Percentiles rank a stretch among this genome's conserved stretches.
Evolutionary conservation across 2,888 invertebrate genomes (phyloP).

Genomic region (Drosophila meridiana): DNA sequence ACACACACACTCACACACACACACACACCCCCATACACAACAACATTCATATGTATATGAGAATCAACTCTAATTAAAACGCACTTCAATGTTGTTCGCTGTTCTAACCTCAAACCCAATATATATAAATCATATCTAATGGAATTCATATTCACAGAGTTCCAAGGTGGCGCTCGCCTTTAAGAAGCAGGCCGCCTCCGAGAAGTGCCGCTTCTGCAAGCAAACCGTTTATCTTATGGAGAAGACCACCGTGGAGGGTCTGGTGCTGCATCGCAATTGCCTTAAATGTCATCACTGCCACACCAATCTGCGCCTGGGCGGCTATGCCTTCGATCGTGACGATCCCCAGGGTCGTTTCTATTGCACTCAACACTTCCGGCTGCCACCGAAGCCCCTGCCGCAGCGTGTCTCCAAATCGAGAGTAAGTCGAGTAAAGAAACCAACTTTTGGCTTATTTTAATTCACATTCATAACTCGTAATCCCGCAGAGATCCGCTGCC

Average conservation of each 20-base stretch:
- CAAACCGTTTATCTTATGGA: slow-evolving; percentile 97
- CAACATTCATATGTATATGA: slow-evolving; percentile 39
- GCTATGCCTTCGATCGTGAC: slow-evolving; percentile 90
- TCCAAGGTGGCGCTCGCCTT: slow-evolving; percentile 87
- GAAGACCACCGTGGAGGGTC: slow-evolving; percentile 94
- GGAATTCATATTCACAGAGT: slow-evolving; percentile 84
- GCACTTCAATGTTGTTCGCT: slow-evolving; percentile 26
- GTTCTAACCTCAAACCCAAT: background rate
- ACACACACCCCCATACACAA: slow-evolving; percentile 28
- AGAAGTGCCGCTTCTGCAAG: slow-evolving; percentile 94
- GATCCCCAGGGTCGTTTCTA: slow-evolving; percentile 90
- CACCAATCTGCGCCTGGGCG: slow-evolving; percentile 91
- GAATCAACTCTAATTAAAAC: slow-evolving; percentile 44
- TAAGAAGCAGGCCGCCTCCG: slow-evolving; percentile 89
- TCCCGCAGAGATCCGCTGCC: slow-evolving; percentile 52
- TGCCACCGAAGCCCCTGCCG: slow-evolving; percentile 86
- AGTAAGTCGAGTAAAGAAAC: slow-evolving; percentile 35
- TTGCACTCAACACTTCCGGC: slow-evolving; percentile 90
- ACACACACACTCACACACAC: slow-evolving; percentile 30
- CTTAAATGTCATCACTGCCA: slow-evolving; percentile 97
- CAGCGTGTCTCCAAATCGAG: slow-evolving; percentile 67
- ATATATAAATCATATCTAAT: slow-evolving; percentile 11
- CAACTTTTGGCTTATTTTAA: background rate
- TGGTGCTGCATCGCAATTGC: slow-evolving; percentile 96
- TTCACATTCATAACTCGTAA: background rate